phyloP scores from a whole-genome alignment of 2,888 invertebrate genomes.

The Hirudinaria manillensis region DNA sequence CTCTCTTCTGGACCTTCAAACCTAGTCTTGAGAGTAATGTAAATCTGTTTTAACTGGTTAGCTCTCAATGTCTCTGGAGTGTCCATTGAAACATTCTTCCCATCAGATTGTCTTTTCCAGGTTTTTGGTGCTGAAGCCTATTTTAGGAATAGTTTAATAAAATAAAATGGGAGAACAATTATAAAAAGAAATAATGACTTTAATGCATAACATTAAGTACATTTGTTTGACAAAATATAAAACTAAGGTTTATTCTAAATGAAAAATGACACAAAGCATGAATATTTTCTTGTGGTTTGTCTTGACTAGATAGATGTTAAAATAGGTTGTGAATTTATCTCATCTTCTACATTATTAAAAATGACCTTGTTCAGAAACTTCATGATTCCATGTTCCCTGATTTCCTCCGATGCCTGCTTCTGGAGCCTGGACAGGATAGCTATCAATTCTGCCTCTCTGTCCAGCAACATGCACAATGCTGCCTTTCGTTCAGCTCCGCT shows the following conservation, averaged over 20 bases:
- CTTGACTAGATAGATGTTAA: too few relatives aligned
- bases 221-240: too few relatives aligned
- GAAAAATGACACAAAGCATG: too few relatives aligned
- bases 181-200: too few relatives aligned
- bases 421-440: slow-evolving; percentile 49
- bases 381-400: slow-evolving; percentile 48
- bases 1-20: slow-evolving; percentile 64
- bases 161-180: too few relatives aligned
- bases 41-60: slow-evolving; percentile 68
- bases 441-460: slow-evolving; percentile 54
- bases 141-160: too few relatives aligned
- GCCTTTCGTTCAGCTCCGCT: slow-evolving; percentile 54
- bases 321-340: too few relatives aligned
- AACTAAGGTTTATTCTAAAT: too few relatives aligned
- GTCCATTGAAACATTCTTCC: slow-evolving; percentile 68
- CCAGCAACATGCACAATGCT: slow-evolving; percentile 54
- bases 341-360: not conserved
- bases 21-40: slow-evolving; percentile 62
- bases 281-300: too few relatives aligned
- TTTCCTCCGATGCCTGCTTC: slow-evolving; percentile 48
- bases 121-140: slow-evolving; percentile 60
- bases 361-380: slow-evolving; percentile 6
- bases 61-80: slow-evolving; percentile 74
- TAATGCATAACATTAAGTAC: too few relatives aligned
- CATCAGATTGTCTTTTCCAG: slow-evolving; percentile 68